Evolutionary conservation across 2,113 vertebrate genomes (phyloP).

Genomic region (Crotophaga sulcirostris): DNA sequence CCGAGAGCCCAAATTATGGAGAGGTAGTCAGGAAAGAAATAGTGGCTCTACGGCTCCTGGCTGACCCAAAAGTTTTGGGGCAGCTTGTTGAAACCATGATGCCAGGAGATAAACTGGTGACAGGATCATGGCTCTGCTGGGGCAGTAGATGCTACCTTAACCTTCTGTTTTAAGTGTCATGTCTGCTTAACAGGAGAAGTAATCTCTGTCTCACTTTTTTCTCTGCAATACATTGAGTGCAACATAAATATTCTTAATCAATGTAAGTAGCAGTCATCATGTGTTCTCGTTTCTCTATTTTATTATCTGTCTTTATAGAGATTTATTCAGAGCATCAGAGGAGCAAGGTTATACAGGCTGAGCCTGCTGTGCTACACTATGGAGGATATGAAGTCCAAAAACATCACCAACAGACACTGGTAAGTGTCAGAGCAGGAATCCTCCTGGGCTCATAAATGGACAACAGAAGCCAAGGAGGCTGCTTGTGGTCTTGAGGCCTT

Average conservation of each 20-base stretch:
- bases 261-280: background rate
- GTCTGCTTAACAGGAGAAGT: background rate
- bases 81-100: background rate
- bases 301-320: conserved; percentile 69
- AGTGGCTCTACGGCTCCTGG: background rate
- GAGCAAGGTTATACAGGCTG: conserved; percentile 81
- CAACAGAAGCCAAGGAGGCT: background rate
- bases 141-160: background rate
- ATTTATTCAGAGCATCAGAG: conserved; percentile 78
- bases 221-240: background rate
- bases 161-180: background rate
- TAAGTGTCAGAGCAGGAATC: conserved; percentile 55
- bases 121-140: background rate
- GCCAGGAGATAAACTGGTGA: background rate
- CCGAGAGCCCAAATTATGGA: background rate
- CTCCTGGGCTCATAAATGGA: background rate
- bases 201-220: background rate
- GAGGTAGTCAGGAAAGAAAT: background rate
- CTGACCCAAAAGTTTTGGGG: background rate
- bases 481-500: background rate
- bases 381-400: conserved; percentile 86
- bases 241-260: background rate
- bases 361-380: conserved; percentile 89
- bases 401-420: conserved; percentile 82
- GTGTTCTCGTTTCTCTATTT: background rate